phyloP scores from a whole-genome alignment of 1,140 invertebrate species.

The Panonychus citri region DNA sequence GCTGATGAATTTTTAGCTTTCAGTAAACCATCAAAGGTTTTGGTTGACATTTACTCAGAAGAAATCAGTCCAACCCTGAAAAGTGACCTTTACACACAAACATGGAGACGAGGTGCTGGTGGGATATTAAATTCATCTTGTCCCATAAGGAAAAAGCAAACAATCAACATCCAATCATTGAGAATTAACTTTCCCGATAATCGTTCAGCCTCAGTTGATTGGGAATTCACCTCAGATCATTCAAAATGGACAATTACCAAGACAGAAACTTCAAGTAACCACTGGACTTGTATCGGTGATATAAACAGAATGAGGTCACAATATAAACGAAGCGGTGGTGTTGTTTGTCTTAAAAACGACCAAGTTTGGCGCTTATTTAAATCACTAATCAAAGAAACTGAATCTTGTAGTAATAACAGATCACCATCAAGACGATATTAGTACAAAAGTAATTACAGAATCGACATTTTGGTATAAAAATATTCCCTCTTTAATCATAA shows the following conservation, averaged over 20 bases:
- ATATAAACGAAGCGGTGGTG: conserved; percentile 50
- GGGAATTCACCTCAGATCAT: conserved; percentile 52
- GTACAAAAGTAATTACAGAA: too few relatives aligned
- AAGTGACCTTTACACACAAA: conserved; percentile 48
- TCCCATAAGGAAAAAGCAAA: conserved; percentile 1
- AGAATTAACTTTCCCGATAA: too few relatives aligned
- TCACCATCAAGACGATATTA: too few relatives aligned
- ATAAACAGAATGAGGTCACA: conserved; percentile 65
- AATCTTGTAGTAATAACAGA: conserved; percentile 3
- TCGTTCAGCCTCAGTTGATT: conserved; percentile 18
- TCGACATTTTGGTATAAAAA: too few relatives aligned
- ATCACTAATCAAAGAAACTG: conserved; percentile 2
- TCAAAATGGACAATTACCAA: conserved; percentile 68
- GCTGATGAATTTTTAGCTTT: conserved; percentile 1
- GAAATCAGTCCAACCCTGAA: conserved; percentile 47
- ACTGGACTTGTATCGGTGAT: conserved; percentile 71
- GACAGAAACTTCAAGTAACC: conserved; percentile 5
- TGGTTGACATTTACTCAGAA: conserved; percentile 43
- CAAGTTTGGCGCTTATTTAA: conserved; percentile 30
- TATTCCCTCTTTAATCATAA: too few relatives aligned
- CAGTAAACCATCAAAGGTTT: conserved; percentile 46
- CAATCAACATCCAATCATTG: too few relatives aligned
- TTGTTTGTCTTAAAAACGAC: conserved; percentile 39
- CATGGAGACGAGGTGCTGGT: conserved; percentile 57
- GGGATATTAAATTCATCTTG: conserved; percentile 32